Evolutionary conservation across 2,797 vertebrate genomes (phyloP), one percentile per base, ranked within the genome.

Genomic region (Thalassophryne amazonica): DNA sequence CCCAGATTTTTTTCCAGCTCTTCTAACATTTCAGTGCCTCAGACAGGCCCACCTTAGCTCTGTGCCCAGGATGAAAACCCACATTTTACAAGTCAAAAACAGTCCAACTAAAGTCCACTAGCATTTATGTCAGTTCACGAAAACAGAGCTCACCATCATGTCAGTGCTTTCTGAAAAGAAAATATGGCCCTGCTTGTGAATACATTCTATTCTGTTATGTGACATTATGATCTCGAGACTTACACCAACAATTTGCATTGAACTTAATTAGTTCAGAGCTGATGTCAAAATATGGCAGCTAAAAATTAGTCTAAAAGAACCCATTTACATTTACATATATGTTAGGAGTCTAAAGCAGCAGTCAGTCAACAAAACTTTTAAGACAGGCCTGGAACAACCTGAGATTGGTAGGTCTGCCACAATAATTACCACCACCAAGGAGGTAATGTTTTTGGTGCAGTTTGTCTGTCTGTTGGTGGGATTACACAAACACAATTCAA

Each of bases 31-130:
- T 89, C 57, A 72, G 60, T 54, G 65, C 56, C 58, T 76, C 79
- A 81, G 88, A 87, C 86, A 82, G 81, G 88, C 86, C 87, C 88
- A 88, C 87, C 85, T 77, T 58, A 71, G 66, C 70, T 62, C 70
- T 34, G 58, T 21, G 3, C 50, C 63, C 43, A 9, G 21, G 43
- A 74, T 68, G 36, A 76, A 80, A 73, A 66, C 59, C 52, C 63
- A 55, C 61, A 73, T 76, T 66, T 69, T 73, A 78, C 75, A 50
- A 76, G 67, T 80, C 70, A 50, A 28, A 72, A 42, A 45, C 31
- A 4, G 49, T 61, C 62, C 40, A 41, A 73, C 57, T 61, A 61
- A 47, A 52, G 41, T 28, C 37, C 45, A 17, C 35, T 32, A 32
- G 63, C 62, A 70, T 52, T 16, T 48, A 40, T 60, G 42, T 73